Evolutionary conservation across 1,140 invertebrate genomes (phyloP).

Genomic region (Leptinotarsa defecta): DNA sequence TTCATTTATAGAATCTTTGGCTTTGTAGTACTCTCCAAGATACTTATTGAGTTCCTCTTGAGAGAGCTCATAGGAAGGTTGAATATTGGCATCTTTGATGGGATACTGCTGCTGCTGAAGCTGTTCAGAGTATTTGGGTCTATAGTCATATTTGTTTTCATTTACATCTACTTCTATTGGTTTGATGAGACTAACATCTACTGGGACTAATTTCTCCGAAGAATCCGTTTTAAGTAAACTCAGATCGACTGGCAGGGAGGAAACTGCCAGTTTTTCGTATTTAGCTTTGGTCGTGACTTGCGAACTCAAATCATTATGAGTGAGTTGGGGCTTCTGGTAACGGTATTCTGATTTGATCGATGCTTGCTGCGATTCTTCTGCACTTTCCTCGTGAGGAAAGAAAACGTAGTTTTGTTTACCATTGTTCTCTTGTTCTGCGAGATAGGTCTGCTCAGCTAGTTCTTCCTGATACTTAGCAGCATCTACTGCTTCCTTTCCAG

Average conservation of each 20-base stretch:
- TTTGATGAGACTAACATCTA: slow-evolving; percentile 42
- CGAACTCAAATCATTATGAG: slow-evolving; percentile 20
- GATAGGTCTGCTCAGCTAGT: slow-evolving; percentile 15
- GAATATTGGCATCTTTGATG: slow-evolving; percentile 24
- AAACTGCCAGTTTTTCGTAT: slow-evolving; percentile 32
- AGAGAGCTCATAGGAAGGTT: slow-evolving; percentile 37
- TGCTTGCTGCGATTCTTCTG: slow-evolving; percentile 34
- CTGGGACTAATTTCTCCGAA: slow-evolving; percentile 40
- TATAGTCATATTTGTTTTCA: slow-evolving; percentile 18
- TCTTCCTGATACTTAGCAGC: not conserved
- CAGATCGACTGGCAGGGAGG: slow-evolving; percentile 43
- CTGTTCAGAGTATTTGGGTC: not conserved
- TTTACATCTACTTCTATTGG: slow-evolving; percentile 45
- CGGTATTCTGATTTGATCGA: slow-evolving; percentile 20
- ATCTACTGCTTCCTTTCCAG: not conserved
- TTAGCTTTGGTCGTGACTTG: slow-evolving; percentile 25
- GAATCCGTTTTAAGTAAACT: slow-evolving; percentile 36
- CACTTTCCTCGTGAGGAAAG: slow-evolving; percentile 30
- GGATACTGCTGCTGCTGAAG: not conserved
- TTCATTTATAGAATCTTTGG: slow-evolving; percentile 24
- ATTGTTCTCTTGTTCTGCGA: slow-evolving; percentile 17
- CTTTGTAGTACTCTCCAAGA: slow-evolving; percentile 38
- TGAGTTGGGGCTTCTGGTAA: not conserved
- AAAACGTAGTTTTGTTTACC: slow-evolving; percentile 29
- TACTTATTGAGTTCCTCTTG: slow-evolving; percentile 41